phyloP scores from a whole-genome alignment of 2,113 vertebrate species.

The Rhegmatorhina hoffmannsi region DNA sequence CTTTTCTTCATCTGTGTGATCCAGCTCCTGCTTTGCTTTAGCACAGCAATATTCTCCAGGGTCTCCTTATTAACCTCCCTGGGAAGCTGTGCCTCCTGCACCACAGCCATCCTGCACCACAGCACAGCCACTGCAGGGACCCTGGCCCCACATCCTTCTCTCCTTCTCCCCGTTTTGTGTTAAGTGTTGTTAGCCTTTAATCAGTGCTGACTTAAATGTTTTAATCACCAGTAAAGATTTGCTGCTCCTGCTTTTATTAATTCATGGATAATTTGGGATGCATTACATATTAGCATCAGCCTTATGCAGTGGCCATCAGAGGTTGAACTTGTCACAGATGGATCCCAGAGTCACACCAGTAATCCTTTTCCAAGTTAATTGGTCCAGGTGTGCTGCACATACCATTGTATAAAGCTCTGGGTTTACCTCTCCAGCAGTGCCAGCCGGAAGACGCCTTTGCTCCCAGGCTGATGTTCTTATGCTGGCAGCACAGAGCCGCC shows the following conservation, averaged over 20 bases:
- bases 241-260: neutral
- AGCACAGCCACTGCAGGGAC: neutral
- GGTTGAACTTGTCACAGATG: neutral
- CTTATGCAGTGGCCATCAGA: neutral
- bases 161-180: neutral
- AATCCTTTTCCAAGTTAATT: slow-evolving; percentile 67
- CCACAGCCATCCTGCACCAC: fast-evolving
- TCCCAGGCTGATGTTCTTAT: neutral
- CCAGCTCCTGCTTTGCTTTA: fast-evolving
- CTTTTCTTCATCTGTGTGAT: neutral
- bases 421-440: neutral
- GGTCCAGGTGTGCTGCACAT: neutral
- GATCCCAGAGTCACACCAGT: neutral
- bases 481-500: neutral
- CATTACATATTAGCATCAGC: neutral
- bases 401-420: neutral
- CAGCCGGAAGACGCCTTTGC: neutral
- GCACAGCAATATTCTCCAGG: neutral
- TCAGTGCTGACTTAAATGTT: neutral
- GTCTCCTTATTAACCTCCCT: neutral
- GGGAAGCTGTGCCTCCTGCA: neutral
- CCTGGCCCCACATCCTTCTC: neutral
- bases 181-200: neutral
- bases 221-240: neutral
- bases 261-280: neutral